These are phyloP conservation scores for Globicephala melas DNA, from an alignment of 2,113 vertebrate species.

Conservation along the genomic window DNA sequence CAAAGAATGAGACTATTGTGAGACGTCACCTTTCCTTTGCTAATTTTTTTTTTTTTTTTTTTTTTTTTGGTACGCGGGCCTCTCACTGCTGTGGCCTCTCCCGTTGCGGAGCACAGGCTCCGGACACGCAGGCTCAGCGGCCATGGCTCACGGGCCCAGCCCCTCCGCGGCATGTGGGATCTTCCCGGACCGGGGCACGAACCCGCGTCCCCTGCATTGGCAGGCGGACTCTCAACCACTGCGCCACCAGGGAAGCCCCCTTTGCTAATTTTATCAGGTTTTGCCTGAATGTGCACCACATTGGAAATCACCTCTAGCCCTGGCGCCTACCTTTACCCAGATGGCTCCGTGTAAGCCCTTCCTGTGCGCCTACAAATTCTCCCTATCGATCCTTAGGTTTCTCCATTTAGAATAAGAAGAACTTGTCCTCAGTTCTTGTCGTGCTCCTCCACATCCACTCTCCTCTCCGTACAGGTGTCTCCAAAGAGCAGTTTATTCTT, in stretches of 20 bases:
- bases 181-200: too few species aligned
- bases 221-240: too few species aligned
- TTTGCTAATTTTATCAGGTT: neutral
- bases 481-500: neutral
- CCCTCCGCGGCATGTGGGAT: too few species aligned
- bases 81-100: too few species aligned
- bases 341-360: neutral
- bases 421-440: neutral
- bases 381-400: neutral
- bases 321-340: neutral
- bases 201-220: too few species aligned
- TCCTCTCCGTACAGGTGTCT: neutral
- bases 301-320: neutral
- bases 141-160: too few species aligned
- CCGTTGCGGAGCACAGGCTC: too few species aligned
- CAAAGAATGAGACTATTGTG: rapidly evolving
- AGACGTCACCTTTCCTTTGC: neutral
- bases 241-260: neutral
- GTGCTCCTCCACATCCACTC: neutral
- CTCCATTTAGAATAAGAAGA: neutral
- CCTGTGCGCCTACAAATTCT: neutral
- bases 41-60: neutral
- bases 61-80: too few species aligned
- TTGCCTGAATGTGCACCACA: neutral
- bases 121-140: too few species aligned